Percentiles rank a stretch among this genome's conserved stretches.
These are phyloP conservation scores for Himantopus leucocephalus DNA, from an alignment of 2,113 vertebrate genomes.

Conservation along the genomic window DNA sequence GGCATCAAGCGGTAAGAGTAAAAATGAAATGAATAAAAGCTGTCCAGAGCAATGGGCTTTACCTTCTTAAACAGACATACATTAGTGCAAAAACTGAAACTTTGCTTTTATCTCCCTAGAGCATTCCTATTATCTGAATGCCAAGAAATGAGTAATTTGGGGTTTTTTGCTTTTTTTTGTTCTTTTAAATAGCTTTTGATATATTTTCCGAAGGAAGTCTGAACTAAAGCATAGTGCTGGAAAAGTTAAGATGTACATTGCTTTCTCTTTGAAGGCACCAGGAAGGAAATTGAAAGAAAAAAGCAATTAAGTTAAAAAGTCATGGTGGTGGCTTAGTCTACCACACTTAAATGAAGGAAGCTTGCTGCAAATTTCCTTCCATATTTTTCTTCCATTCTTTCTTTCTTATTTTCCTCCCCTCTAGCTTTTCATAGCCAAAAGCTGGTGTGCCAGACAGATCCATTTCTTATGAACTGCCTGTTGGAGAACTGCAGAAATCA, in stretches of 20 bases:
- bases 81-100: neutral
- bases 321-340: neutral
- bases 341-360: neutral
- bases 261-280: neutral
- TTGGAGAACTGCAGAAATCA: neutral
- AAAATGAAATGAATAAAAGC: neutral
- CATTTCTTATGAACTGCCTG: neutral
- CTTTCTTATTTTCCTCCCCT: neutral
- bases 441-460: neutral
- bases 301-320: neutral
- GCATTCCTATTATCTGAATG: neutral
- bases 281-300: neutral
- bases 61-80: neutral
- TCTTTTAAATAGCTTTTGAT: conserved; percentile 5
- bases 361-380: neutral
- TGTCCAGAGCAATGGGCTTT: neutral
- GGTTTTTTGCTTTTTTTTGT: neutral
- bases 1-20: neutral
- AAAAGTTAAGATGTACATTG: neutral
- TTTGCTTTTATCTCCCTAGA: neutral
- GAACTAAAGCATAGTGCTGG: neutral
- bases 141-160: conserved; percentile 28
- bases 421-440: neutral
- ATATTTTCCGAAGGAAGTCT: conserved; percentile 3
- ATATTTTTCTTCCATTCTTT: neutral